Percentiles rank a stretch among this genome's conserved stretches.
phyloP scores from a whole-genome alignment of 2,113 vertebrate species.

The Scartelaos histophorus region DNA sequence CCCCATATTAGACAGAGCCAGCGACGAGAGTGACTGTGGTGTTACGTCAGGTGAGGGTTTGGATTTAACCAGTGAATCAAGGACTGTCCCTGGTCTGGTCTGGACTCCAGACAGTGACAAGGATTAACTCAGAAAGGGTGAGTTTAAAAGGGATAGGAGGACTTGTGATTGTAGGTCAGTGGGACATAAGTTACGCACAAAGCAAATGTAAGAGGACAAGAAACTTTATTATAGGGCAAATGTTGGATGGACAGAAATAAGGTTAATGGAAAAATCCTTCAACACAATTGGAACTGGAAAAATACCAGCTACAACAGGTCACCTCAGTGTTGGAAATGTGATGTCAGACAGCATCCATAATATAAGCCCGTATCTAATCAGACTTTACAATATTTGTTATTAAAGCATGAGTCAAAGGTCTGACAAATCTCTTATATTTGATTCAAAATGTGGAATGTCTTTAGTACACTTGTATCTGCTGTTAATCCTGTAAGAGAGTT shows the following conservation, averaged over 20 bases:
- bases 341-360: too few species aligned
- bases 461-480: too few species aligned
- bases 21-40: background rate
- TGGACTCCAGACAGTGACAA: constrained; percentile 31
- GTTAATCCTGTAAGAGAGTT: too few species aligned
- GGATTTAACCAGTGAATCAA: constrained; percentile 35
- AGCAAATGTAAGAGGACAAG: background rate
- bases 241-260: background rate
- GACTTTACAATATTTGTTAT: too few species aligned
- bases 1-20: constrained; percentile 74
- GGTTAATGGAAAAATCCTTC: too few species aligned
- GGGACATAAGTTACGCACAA: background rate
- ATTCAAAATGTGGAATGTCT: too few species aligned
- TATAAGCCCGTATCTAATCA: too few species aligned
- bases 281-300: too few species aligned
- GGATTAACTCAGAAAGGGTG: constrained; percentile 59
- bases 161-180: background rate
- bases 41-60: constrained; percentile 60
- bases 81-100: constrained; percentile 12
- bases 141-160: constrained; percentile 37
- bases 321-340: too few species aligned
- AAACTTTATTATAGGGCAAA: background rate
- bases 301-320: too few species aligned
- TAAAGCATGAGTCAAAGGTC: too few species aligned
- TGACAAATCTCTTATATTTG: too few species aligned